phyloP scores from a whole-genome alignment of 2,113 vertebrate genomes.

The Puma concolor region DNA sequence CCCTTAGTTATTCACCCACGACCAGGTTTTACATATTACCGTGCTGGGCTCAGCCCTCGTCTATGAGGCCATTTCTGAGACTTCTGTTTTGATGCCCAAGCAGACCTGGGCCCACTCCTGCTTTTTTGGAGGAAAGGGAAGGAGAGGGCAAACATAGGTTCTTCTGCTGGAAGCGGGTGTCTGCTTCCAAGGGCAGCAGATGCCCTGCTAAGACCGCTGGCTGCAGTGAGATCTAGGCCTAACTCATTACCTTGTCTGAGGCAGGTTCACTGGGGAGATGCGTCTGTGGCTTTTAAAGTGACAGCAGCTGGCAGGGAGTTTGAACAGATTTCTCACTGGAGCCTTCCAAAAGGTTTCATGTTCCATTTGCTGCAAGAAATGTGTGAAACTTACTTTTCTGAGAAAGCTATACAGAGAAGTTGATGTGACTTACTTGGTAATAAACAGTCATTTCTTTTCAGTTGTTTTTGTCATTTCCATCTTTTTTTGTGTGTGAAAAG shows the following conservation, averaged over 20 bases:
- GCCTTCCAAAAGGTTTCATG: background rate
- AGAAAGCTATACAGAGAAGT: background rate
- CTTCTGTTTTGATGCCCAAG: background rate
- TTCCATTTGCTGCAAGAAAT: background rate
- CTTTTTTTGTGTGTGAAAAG: background rate
- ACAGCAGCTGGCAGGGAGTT: background rate
- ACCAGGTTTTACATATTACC: background rate
- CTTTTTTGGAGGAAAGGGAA: background rate
- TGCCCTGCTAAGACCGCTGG: background rate
- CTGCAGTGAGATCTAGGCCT: background rate
- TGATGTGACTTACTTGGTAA: background rate
- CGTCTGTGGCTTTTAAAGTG: background rate
- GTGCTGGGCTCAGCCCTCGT: accelerated
- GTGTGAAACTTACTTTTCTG: slow-evolving; percentile 3
- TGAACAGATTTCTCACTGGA: background rate
- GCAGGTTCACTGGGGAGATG: background rate
- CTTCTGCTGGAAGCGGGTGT: background rate
- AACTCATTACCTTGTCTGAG: background rate
- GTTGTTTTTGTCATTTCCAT: background rate
- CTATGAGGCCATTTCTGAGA: background rate
- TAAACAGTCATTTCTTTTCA: background rate
- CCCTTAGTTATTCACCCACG: background rate
- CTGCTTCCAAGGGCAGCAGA: background rate
- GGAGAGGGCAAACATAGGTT: background rate
- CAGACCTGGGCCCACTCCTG: background rate